Percentiles rank a stretch among this genome's conserved stretches.
Evolutionary conservation across 2,797 vertebrate genomes (phyloP).

Genomic region (Sebastes matsubarae): DNA sequence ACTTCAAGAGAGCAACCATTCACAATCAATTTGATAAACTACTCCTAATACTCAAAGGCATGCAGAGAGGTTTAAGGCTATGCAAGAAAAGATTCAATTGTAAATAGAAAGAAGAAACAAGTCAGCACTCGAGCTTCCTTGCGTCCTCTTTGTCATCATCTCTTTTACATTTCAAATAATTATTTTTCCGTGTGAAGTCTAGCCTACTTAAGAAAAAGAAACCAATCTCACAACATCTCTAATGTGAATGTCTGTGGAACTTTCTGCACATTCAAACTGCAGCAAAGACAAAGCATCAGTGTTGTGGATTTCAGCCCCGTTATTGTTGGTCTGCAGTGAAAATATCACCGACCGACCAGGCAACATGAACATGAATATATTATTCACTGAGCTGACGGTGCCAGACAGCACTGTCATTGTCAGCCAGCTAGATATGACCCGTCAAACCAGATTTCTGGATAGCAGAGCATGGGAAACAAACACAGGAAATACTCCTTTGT

Average conservation of each 20-base stretch:
- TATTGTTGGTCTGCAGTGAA: background rate
- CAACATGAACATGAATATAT: background rate
- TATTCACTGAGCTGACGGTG: background rate
- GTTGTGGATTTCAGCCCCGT: background rate
- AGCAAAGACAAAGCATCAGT: background rate
- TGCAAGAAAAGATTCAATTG: background rate
- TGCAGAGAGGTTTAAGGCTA: background rate
- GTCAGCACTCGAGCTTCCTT: background rate
- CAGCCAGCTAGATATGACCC: background rate
- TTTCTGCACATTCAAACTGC: background rate
- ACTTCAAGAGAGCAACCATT: constrained; percentile 12
- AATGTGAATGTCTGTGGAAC: background rate
- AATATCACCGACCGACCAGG: background rate
- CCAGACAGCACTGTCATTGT: background rate
- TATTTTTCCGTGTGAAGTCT: background rate
- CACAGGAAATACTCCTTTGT: background rate
- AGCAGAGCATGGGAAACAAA: background rate
- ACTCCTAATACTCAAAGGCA: background rate
- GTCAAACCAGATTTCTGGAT: background rate
- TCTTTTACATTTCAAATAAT: constrained; percentile 9
- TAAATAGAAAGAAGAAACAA: background rate
- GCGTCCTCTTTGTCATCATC: background rate
- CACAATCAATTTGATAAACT: constrained; percentile 18
- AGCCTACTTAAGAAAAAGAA: background rate
- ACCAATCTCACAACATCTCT: background rate